A percentile compares a stretch with the other conserved stretches of the same genome.
These are phyloP conservation scores for Tragelaphus buxtoni DNA, from an alignment of 2,113 vertebrate genomes.

Conservation along the genomic window DNA sequence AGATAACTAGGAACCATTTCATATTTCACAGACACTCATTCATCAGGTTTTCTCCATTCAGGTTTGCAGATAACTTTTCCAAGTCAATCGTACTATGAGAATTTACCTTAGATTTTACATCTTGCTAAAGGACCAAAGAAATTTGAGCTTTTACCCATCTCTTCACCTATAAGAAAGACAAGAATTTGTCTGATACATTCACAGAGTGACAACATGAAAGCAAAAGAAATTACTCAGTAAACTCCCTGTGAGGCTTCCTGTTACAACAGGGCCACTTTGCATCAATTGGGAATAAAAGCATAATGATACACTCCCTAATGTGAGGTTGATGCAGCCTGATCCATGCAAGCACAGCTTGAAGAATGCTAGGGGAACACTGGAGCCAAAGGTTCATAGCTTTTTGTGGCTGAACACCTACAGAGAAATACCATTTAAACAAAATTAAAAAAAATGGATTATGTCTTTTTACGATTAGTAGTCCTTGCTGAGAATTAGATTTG, in stretches of 20 bases:
- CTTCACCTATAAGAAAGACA: background rate
- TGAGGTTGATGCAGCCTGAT: background rate
- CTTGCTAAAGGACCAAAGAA: background rate
- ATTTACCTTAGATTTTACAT: conserved; percentile 9
- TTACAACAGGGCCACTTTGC: conserved; percentile 52
- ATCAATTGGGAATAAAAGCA: conserved; percentile 55
- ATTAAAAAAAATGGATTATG: background rate
- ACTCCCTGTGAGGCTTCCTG: background rate
- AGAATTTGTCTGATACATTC: background rate
- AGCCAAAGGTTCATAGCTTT: conserved; percentile 20
- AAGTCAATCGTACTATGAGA: conserved; percentile 38
- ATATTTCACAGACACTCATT: conserved; percentile 5
- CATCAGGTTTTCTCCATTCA: conserved; percentile 2
- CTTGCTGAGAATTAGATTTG: conserved; percentile 52
- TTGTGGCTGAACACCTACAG: conserved; percentile 57
- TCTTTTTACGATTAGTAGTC: conserved; percentile 22
- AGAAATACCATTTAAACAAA: conserved; percentile 49
- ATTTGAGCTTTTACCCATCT: background rate
- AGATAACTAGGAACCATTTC: conserved; percentile 24
- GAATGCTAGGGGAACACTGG: background rate
- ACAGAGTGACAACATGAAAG: background rate
- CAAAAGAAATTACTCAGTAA: background rate
- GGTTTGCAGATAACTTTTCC: conserved; percentile 28
- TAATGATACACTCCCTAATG: conserved; percentile 49
- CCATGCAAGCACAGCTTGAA: conserved; percentile 50